Conservation (phyloP, 2,797 vertebrate genomes). For the Trichosurus vulpecula region DNA sequence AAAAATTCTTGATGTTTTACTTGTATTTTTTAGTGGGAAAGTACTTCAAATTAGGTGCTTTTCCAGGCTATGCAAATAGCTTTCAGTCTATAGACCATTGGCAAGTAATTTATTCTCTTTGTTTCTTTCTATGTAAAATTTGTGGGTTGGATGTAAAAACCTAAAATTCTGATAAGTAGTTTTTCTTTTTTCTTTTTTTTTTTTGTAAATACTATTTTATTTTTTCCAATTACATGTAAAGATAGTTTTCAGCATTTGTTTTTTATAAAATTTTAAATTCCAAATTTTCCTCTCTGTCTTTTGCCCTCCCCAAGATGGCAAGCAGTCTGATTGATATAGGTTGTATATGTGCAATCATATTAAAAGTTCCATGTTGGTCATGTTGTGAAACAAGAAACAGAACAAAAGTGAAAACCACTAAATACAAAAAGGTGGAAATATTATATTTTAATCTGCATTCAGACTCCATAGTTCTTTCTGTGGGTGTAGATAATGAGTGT, state of each 20-base stretch:
- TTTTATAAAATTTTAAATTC: background rate
- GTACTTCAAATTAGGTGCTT: background rate
- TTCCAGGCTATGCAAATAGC: background rate
- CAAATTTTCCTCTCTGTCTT: background rate
- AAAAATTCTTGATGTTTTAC: background rate
- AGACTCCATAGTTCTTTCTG: too few species aligned
- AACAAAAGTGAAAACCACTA: too few species aligned
- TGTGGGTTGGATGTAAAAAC: background rate
- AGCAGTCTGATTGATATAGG: background rate
- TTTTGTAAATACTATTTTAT: background rate
- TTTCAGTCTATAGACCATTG: background rate
- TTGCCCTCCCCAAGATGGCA: background rate
- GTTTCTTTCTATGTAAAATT: too few species aligned
- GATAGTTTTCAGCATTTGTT: background rate
- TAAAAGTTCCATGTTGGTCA: too few species aligned
- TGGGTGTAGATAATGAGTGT: too few species aligned
- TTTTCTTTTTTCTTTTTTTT: too few species aligned
- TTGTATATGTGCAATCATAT: too few species aligned
- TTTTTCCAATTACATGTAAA: background rate
- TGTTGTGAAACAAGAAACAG: too few species aligned
- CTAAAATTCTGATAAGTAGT: too few species aligned
- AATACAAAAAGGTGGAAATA: too few species aligned
- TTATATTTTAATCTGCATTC: too few species aligned
- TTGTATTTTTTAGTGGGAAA: background rate
- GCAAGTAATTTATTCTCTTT: background rate